Base-by-base conservation (phyloP, 2,797 vertebrate species). In the Microhierax caerulescens region DNA sequence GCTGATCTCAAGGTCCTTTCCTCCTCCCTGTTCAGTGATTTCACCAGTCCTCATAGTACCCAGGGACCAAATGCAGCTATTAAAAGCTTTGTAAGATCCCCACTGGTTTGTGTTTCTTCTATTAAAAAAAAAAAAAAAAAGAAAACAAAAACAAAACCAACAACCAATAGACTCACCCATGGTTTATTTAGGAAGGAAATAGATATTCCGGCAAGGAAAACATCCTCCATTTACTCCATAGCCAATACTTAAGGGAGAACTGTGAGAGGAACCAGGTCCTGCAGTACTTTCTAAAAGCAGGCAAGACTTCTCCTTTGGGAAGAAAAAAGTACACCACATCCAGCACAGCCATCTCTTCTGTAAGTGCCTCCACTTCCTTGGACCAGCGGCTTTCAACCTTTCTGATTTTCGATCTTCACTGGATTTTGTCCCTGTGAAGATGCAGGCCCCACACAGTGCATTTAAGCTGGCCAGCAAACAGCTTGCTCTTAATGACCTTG, bases 181-280 rank as follows among this genome's bases (percentile, higher is more conserved):
- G 81, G 88, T 77, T 94, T 94, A 95, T 96, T 94, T 60, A 67
- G 79, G 86, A 93, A 95, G 53, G 67, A 91, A 94, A 83, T 2
- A 91, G 80, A 75, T 88, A 88, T 93, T 93, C 63, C 70, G 53
- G 41, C 74, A 91, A 96, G 87, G 65, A 96, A 93, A 95, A 88
- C 75, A 85, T 91, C 84, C 60, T 87, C 84, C 84, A 67, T 91
- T 96, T 92, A 91, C 75, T 92, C 67, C 3, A 1, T 50, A 89
- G 60, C 36, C 39, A 77, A 14, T 77, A 65, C 70, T 68, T 87
- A 67, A 91, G 60, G 51, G 23, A 93, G 28, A 32, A 85, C 64
- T 59, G 34, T 79, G 67, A 73, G 75, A 89, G 32, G 50, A 94
- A 93, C 53, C 24, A 79, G 59, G 53, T 81, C 88, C 76, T 61